Conservation (phyloP, 1,140 invertebrate species). For the Rhagoletis pomonella region DNA sequence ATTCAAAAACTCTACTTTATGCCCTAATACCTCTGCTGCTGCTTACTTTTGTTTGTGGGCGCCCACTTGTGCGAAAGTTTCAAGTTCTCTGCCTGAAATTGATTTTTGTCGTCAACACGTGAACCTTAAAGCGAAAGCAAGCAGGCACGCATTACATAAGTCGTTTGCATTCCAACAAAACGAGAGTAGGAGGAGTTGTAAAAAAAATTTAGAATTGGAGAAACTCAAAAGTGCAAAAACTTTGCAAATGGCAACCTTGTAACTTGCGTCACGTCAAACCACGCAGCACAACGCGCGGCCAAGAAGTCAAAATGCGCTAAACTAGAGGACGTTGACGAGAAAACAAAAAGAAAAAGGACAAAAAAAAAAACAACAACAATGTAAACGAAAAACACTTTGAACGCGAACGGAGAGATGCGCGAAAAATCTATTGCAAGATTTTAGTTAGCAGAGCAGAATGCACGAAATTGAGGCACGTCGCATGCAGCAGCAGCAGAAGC, state of each 20-base stretch:
- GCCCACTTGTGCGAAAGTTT: slow-evolving; percentile 28
- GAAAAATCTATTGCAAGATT: slow-evolving; percentile 26
- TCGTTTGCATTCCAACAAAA: neutral
- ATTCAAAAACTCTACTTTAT: neutral
- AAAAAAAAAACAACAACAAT: neutral
- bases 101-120: slow-evolving; percentile 47
- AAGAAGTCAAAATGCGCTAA: slow-evolving; percentile 40
- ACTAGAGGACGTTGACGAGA: slow-evolving; percentile 18
- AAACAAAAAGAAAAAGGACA: neutral
- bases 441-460: neutral
- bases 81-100: slow-evolving; percentile 32
- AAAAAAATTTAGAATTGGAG: slow-evolving; percentile 33
- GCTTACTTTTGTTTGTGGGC: too few species aligned
- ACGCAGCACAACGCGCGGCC: neutral
- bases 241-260: slow-evolving; percentile 45
- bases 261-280: slow-evolving; percentile 21
- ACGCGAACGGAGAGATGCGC: slow-evolving; percentile 15
- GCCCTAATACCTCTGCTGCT: neutral
- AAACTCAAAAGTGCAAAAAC: slow-evolving; percentile 26
- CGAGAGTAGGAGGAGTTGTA: neutral
- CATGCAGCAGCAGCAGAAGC: neutral
- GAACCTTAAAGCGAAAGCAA: slow-evolving; percentile 1
- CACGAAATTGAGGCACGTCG: slow-evolving; percentile 39
- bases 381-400: slow-evolving; percentile 44
- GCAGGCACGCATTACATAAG: neutral